phyloP scores from a whole-genome alignment of 2,797 vertebrate genomes.

The Tapera naevia region DNA sequence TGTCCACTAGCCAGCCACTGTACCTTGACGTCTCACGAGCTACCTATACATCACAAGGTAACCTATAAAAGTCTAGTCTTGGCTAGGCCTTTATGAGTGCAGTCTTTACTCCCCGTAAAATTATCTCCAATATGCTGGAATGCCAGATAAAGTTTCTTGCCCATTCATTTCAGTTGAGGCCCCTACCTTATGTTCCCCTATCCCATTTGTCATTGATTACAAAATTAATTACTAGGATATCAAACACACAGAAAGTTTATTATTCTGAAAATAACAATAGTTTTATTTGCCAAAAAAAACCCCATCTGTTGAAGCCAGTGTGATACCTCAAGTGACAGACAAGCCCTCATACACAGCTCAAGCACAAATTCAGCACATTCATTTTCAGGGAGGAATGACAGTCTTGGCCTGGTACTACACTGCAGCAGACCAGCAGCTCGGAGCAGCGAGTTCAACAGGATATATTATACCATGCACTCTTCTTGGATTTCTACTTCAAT shows the following conservation, averaged over 20 bases:
- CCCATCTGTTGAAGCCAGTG: neutral
- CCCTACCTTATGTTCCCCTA: neutral
- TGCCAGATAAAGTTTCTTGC: rapidly evolving
- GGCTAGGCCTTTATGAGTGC: neutral
- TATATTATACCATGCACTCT: neutral
- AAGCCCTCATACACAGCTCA: neutral
- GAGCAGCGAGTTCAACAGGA: neutral
- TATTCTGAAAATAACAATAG: neutral
- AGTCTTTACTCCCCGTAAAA: neutral
- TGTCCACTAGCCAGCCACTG: neutral
- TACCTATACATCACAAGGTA: neutral
- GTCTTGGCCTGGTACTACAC: neutral
- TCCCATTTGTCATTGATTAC: neutral
- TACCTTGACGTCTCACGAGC: neutral
- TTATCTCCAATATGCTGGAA: neutral
- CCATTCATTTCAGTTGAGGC: neutral
- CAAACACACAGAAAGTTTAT: neutral
- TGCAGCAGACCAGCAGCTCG: neutral
- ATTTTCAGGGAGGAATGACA: neutral
- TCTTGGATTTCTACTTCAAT: neutral
- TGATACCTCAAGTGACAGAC: neutral
- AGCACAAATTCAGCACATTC: neutral
- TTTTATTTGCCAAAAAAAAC: neutral
- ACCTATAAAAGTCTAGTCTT: neutral
- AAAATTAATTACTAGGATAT: neutral